Evolutionary conservation across 2,113 vertebrate species (phyloP).

Genomic region (Cinclus cinclus): DNA sequence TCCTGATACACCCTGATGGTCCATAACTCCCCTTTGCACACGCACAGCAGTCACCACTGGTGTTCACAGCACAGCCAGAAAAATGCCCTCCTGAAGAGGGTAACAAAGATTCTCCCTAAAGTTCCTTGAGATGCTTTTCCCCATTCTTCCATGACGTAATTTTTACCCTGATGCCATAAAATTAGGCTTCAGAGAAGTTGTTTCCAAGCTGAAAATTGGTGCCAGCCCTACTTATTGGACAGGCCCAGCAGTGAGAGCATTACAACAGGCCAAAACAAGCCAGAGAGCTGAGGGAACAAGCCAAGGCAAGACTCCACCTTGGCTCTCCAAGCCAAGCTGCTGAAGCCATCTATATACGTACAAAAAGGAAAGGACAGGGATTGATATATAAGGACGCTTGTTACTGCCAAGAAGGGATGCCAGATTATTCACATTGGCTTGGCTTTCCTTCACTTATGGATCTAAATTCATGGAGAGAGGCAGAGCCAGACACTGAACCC

Average conservation of each 20-base stretch:
- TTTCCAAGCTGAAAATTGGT: conserved; percentile 4
- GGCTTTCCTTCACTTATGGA: conserved; percentile 6
- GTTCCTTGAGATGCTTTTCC: background rate
- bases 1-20: background rate
- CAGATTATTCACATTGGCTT: conserved; percentile 33
- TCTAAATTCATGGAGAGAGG: background rate
- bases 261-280: background rate
- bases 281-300: background rate
- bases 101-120: background rate
- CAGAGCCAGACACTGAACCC: background rate
- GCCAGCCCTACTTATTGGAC: conserved; percentile 33
- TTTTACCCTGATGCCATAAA: background rate
- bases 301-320: conserved; percentile 8
- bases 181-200: background rate
- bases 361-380: conserved; percentile 33
- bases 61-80: background rate
- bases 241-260: conserved; percentile 5
- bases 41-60: background rate
- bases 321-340: conserved; percentile 42
- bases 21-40: background rate
- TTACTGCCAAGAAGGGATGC: conserved; percentile 14
- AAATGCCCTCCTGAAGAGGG: background rate
- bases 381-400: conserved; percentile 59
- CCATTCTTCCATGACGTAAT: background rate
- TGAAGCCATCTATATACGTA: background rate